A percentile compares a stretch with the other conserved stretches of the same genome.
Conservation (phyloP, 2,113 vertebrate genomes). For the Pan troglodytes region NHGRI_mPanTro3-v2.1_pri NC_086015.1:178264501-178265000, state of each 20-base stretch:
- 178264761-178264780: neutral
- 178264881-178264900: neutral
- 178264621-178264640: neutral
- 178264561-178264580: neutral
- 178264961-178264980: neutral
- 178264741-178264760: neutral
- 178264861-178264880: neutral
- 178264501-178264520: neutral
- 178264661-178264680: neutral
- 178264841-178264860: neutral
- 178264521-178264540: neutral
- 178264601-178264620: neutral
- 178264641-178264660: neutral
- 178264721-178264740: neutral
- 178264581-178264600: neutral
- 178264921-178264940: neutral
- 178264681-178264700: neutral
- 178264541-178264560: neutral
- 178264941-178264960: neutral
- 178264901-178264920: neutral
- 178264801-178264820: neutral
- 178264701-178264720: neutral
- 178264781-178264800: neutral
- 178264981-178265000: conserved; percentile 4
- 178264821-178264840: neutral